Percentiles rank a stretch among this genome's conserved stretches.
These are phyloP conservation scores for Muraenolepis orangiensis DNA, from an alignment of 2,797 vertebrate species.

Conservation along the genomic window DNA sequence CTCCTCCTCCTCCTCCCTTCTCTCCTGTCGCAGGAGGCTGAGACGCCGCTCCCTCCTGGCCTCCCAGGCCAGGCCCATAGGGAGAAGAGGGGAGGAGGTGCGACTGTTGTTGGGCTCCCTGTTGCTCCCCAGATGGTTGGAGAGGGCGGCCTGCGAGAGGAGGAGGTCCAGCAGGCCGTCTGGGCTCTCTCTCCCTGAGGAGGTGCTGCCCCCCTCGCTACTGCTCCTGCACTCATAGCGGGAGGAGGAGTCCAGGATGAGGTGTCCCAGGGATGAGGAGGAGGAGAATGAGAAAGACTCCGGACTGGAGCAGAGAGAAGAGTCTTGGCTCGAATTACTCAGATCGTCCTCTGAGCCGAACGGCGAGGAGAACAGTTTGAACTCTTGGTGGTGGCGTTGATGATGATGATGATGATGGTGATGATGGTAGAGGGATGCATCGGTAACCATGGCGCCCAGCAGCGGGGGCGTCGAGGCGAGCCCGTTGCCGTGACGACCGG, in stretches of 20 bases:
- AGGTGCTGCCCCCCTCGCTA: conserved; percentile 67
- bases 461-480: conserved; percentile 49
- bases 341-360: conserved; percentile 87
- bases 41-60: conserved; percentile 71
- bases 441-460: conserved; percentile 78
- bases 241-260: conserved; percentile 43
- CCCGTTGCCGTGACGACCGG: conserved; percentile 59
- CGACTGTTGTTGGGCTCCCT: conserved; percentile 40
- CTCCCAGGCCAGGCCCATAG: conserved; percentile 75
- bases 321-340: conserved; percentile 89
- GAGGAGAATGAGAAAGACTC: conserved; percentile 77
- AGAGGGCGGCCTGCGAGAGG: conserved; percentile 84
- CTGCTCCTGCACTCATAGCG: conserved; percentile 67
- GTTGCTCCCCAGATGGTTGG: conserved; percentile 41
- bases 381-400: conserved; percentile 57
- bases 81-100: conserved; percentile 48
- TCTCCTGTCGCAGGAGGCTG: conserved; percentile 52
- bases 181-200: conserved; percentile 80
- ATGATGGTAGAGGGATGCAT: conserved; percentile 77
- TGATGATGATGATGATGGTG: conserved; percentile 50
- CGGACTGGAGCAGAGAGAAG: conserved; percentile 86
- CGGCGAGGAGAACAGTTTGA: conserved; percentile 49
- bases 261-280: conserved; percentile 21
- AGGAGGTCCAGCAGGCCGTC: conserved; percentile 92
- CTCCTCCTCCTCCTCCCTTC: conserved; percentile 89